Evolutionary conservation across 2,797 vertebrate genomes (phyloP).

Genomic region (Scleropages formosus): DNA sequence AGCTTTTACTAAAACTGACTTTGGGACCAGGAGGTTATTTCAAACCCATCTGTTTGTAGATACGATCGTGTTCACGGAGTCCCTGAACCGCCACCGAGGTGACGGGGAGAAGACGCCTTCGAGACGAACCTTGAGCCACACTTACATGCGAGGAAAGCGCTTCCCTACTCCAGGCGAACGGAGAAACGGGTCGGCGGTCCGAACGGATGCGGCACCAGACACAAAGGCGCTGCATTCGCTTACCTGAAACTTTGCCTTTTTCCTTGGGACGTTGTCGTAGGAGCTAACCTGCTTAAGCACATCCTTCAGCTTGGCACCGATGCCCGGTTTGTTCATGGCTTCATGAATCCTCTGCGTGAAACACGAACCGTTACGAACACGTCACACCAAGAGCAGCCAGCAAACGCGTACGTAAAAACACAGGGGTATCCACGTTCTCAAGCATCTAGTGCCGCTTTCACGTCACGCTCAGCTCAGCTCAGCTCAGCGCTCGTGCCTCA

Average conservation of each 20-base stretch:
- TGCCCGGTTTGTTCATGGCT: constrained; percentile 76
- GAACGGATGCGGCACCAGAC: neutral
- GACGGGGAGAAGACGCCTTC: no score
- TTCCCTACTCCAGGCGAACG: no score
- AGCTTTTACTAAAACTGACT: no score
- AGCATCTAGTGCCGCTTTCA: neutral
- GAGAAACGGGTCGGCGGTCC: no score
- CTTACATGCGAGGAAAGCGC: no score
- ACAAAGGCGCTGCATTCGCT: neutral
- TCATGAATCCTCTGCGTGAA: constrained; percentile 81
- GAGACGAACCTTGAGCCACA: no score
- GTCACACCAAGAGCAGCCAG: neutral
- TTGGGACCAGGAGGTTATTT: no score
- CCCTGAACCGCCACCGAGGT: no score
- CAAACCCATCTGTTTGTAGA: no score
- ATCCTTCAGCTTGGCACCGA: constrained; percentile 74
- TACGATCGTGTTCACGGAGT: no score
- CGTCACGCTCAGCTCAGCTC: no score
- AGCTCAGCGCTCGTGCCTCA: neutral
- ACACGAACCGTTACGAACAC: constrained; percentile 24
- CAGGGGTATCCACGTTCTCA: neutral
- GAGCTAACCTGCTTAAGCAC: constrained; percentile 80
- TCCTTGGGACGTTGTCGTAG: constrained; percentile 90
- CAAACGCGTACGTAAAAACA: no score
- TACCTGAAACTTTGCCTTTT: constrained; percentile 94